Base-by-base conservation (phyloP, 2,797 vertebrate species). In the Aratinga solstitialis region DNA sequence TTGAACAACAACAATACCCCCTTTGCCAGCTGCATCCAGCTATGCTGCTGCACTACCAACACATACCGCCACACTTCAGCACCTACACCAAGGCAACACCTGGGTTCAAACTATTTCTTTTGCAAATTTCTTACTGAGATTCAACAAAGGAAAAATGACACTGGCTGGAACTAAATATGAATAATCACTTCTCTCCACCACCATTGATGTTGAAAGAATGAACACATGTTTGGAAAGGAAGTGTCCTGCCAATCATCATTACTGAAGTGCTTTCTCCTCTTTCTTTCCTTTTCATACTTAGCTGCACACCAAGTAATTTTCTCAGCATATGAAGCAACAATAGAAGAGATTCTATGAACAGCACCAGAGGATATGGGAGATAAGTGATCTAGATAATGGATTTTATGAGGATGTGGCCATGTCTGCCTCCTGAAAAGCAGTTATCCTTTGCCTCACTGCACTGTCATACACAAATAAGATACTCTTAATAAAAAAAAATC, bases 241-340 rank as follows among this genome's bases (percentile, higher is more conserved):
- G 71, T 53, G 36, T 90, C 85, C 59, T 84, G 85, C 61, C 90
- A 94, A 89, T 95, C 93, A 89, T 74, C 80, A 61, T 88, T 94
- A 94, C 36, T 77, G 83, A 87, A 84, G 8, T 63, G 58, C 66
- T 76, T 90, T 87, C 59, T 95, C 38, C 21, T 74, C 63, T 94
- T 79, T 83, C 76, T 83, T 83, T 89, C 47, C 50, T 75, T 94
- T 84, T 89, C 71, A 82, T 86, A 79, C 85, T 62, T 82, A 78
- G 50, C 32, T 89, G 78, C 72, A 87, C 50, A 74, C 24, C 10
- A 45, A 90, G 48, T 58, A 67, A 84, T 93, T 82, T 91, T 76
- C 77, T 90, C 86, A 91, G 74, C 3, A 6, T 20, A 79, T 29
- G 86, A 96, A 90, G 47, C 66, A 89, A 71, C 23, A 90, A 59